Evolutionary conservation across 2,113 vertebrate genomes (phyloP).

Genomic region (Nannobrachium achirus): DNA sequence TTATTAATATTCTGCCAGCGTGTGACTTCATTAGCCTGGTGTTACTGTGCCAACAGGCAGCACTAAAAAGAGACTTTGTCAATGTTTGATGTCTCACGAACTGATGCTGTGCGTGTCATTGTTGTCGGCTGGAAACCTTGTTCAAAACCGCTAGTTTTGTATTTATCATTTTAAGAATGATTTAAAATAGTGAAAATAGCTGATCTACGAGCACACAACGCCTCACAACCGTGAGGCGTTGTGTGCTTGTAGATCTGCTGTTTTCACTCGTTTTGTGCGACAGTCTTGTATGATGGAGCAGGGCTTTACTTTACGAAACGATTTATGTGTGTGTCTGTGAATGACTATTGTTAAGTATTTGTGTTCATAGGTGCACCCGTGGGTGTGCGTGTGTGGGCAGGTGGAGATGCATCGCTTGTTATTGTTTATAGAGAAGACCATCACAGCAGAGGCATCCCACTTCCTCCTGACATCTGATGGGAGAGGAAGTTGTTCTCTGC

Average conservation of each 20-base stretch:
- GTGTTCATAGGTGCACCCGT: background rate
- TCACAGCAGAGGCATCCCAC: constrained; percentile 53
- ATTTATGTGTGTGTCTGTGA: constrained; percentile 7
- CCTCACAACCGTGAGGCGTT: too few relatives aligned
- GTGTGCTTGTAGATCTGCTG: too few relatives aligned
- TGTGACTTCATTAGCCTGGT: constrained; percentile 79
- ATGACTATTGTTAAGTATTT: constrained; percentile 10
- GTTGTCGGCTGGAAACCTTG: too few relatives aligned
- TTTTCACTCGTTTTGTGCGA: too few relatives aligned
- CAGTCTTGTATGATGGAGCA: too few relatives aligned
- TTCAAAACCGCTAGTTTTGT: too few relatives aligned
- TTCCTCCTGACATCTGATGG: constrained; percentile 56
- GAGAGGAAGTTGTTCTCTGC: constrained; percentile 49
- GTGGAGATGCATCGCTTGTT: background rate
- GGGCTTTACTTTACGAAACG: too few relatives aligned
- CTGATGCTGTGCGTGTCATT: constrained; percentile 67
- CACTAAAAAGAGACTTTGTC: constrained; percentile 85
- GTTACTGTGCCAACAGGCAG: constrained; percentile 83
- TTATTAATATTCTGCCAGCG: constrained; percentile 82
- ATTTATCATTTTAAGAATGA: too few relatives aligned
- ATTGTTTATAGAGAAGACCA: constrained; percentile 56
- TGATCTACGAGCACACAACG: too few relatives aligned
- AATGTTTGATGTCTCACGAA: constrained; percentile 81
- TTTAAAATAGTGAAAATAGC: too few relatives aligned
- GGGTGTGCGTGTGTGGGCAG: background rate